Evolutionary conservation across 1,140 invertebrate genomes (phyloP), one percentile per base, ranked within the genome.

Genomic region (Psix sp.): DNA sequence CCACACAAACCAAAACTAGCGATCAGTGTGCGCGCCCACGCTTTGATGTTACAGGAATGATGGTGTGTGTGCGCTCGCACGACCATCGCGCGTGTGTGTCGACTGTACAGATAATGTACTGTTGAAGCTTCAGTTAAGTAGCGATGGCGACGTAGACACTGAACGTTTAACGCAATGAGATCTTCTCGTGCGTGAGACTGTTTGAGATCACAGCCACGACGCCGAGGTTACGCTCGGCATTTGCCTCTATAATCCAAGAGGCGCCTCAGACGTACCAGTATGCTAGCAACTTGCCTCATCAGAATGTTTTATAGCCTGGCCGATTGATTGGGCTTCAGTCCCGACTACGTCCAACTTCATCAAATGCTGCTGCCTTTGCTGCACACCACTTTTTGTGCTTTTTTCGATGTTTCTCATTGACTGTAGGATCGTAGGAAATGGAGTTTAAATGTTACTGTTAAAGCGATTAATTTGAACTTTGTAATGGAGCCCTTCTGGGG

Each of bases 61-160:
- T 17, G 49, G 54, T 68, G 42, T 45, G 31, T 11, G 39, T 36
- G 65, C 14, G 38, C 17, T 10, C 13, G 35, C 13, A 2, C 33
- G 2, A 35, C 29, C n/a, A n/a, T n/a, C 14, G 38, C 17, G 16
- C 13, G 35, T 11, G 2, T 11, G 2, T 13, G 4, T 35, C 20
- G 9, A 14, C 21, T 40, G n/a, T 39, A 51, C 42, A 45, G 63
- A 62, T 56, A 67, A 74, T 74, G 71, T 54, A 67, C 74, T 68
- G 74, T 63, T 63, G 74, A 63, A 76, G 60, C 74, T 63, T 39
- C 51, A 68, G 74, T 77, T 77, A 77, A 77, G 65, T 73, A 70
- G 70, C 65, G 89, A 89, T 65, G 86, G 86, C 77, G 57, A 71
- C 67, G 67, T 31, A 71, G 57, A 62, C 67, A 71, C 57, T 36